Percentiles rank a stretch among this genome's conserved stretches.
These are phyloP conservation scores for Mormyrops boulengeri DNA, from an alignment of 2,797 vertebrate species.

Conservation along the genomic window DNA sequence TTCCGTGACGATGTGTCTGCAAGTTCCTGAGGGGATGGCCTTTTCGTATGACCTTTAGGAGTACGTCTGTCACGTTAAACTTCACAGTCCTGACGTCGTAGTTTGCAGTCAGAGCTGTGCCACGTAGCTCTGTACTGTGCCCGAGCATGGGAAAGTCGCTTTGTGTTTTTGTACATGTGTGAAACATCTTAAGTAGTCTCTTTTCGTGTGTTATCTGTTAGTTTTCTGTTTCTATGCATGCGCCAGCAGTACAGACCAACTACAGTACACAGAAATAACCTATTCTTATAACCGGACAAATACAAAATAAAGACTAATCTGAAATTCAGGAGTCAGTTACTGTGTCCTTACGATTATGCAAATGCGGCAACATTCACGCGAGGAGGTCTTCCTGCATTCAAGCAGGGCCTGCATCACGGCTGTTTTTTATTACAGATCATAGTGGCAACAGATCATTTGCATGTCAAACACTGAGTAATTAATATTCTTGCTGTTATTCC, in stretches of 20 bases:
- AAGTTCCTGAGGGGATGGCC: neutral
- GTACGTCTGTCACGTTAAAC: neutral
- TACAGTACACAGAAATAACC: neutral
- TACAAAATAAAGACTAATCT: neutral
- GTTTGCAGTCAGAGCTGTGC: neutral
- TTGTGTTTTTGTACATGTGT: neutral
- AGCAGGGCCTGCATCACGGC: neutral
- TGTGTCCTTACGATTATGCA: conserved; percentile 31
- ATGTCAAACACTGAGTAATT: conserved; percentile 3
- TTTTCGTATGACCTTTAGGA: neutral
- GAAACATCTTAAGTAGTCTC: neutral
- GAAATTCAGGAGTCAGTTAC: neutral
- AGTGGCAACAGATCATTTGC: neutral
- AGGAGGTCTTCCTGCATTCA: neutral
- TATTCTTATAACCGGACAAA: conserved; percentile 2
- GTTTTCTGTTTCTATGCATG: conserved; percentile 2
- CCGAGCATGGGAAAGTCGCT: neutral
- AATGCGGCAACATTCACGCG: neutral
- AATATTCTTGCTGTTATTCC: neutral
- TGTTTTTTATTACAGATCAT: neutral
- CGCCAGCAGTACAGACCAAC: neutral
- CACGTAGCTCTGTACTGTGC: neutral
- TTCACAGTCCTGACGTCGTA: neutral
- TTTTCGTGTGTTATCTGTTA: conserved; percentile 27
- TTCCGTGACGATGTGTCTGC: neutral